phyloP scores from a whole-genome alignment of 2,888 invertebrate species.

The Cyclophora punctaria region DNA sequence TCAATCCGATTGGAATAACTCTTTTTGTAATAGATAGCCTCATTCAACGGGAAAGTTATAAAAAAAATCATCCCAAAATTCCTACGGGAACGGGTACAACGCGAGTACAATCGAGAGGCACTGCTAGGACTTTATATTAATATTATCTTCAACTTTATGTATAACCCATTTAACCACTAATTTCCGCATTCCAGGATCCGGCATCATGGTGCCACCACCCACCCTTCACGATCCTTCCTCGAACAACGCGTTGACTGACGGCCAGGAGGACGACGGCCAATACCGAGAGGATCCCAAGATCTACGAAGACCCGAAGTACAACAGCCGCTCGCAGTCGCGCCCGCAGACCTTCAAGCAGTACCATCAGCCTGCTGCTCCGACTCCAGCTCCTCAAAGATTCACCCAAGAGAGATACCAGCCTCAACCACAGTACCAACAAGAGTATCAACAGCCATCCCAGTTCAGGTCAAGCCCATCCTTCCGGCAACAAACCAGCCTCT shows the following conservation, averaged over 20 bases:
- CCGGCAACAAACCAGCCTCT: slow-evolving; percentile 39
- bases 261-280: slow-evolving; percentile 88
- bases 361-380: slow-evolving; percentile 21
- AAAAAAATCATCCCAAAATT: no score
- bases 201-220: slow-evolving; percentile 89
- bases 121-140: no score
- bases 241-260: slow-evolving; percentile 71
- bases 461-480: slow-evolving; percentile 28
- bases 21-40: no score
- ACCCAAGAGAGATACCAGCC: slow-evolving; percentile 21
- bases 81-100: no score
- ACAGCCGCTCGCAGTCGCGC: slow-evolving; percentile 38
- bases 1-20: neutral
- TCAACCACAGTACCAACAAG: slow-evolving; percentile 31
- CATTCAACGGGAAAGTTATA: no score
- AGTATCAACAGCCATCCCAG: slow-evolving; percentile 27
- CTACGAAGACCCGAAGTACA: slow-evolving; percentile 83
- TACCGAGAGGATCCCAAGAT: slow-evolving; percentile 88
- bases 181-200: slow-evolving; percentile 53
- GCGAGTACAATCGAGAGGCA: no score
- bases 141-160: no score
- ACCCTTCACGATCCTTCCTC: slow-evolving; percentile 74
- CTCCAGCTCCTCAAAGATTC: slow-evolving; percentile 19
- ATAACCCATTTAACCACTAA: no score
- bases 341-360: slow-evolving; percentile 30